Evolutionary conservation across 37 sponge, comb jelly and placozoan genomes (phyloP).

Genomic region (Chondrosia reniformis): DNA sequence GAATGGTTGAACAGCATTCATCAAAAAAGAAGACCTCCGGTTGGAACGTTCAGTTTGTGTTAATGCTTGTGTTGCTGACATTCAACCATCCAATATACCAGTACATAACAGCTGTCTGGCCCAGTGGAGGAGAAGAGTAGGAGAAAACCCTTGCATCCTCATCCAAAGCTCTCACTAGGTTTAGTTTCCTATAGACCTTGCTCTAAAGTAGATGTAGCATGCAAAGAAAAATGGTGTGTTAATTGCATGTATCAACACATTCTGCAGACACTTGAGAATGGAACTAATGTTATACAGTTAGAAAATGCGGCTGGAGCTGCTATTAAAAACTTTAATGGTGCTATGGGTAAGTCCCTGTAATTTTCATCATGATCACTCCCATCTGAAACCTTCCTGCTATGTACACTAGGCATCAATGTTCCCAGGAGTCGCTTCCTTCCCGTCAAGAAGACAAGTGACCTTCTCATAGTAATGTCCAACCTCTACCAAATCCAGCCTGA

Average conservation of each 20-base stretch:
- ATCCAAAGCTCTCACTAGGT: too few relatives aligned
- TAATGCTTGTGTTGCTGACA: too few relatives aligned
- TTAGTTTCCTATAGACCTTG: too few relatives aligned
- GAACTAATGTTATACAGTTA: conserved; percentile 89
- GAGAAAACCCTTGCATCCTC: too few relatives aligned
- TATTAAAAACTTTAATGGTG: conserved; percentile 89
- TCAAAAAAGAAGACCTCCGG: too few relatives aligned
- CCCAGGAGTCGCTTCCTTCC: conserved; percentile 93
- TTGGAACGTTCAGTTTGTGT: too few relatives aligned
- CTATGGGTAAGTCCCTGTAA: conserved; percentile 77
- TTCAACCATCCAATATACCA: too few relatives aligned
- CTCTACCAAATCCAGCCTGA: conserved; percentile 64
- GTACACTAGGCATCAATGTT: conserved; percentile 78
- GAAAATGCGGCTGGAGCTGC: conserved; percentile 98
- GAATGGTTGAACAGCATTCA: neutral
- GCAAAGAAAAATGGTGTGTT: too few relatives aligned
- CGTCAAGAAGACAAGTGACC: conserved; percentile 92
- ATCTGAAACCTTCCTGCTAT: neutral
- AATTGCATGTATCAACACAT: neutral
- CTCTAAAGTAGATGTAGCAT: too few relatives aligned
- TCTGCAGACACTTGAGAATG: conserved; percentile 59
- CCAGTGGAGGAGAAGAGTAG: too few relatives aligned
- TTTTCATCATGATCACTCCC: neutral
- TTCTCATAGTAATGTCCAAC: conserved; percentile 89
- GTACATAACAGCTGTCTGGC: neutral